These are phyloP conservation scores for Halisarca cf. caerulea DNA, from an alignment of 37 sponge, comb jelly and placozoan species.

Conservation along the genomic window DNA sequence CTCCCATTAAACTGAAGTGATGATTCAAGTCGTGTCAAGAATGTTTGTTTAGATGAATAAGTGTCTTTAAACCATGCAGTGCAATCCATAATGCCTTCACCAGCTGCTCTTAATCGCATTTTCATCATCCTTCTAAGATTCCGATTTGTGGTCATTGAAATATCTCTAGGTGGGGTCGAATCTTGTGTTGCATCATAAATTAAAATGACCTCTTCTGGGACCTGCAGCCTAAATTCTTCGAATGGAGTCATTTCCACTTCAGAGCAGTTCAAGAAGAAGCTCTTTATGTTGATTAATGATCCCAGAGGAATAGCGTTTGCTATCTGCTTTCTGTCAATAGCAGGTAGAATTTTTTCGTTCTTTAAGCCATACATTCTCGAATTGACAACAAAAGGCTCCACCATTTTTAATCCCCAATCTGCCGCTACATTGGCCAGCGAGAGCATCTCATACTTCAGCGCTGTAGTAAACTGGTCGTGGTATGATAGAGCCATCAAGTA, in stretches of 20 bases:
- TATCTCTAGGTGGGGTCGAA: background rate
- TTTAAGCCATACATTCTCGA: constrained; percentile 40
- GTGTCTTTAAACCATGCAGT: background rate
- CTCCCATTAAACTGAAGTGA: background rate
- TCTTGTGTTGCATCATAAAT: background rate
- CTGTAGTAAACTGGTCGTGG: constrained; percentile 47
- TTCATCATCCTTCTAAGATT: background rate
- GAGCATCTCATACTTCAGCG: constrained; percentile 27
- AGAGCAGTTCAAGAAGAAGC: background rate
- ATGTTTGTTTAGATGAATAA: background rate
- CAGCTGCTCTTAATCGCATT: background rate
- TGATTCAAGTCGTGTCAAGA: no score
- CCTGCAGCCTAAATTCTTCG: background rate
- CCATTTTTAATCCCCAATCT: constrained; percentile 39
- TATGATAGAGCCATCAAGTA: constrained; percentile 52
- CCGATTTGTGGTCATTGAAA: background rate
- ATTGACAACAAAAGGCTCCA: constrained; percentile 36
- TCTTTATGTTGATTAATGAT: background rate
- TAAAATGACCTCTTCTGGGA: background rate
- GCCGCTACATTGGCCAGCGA: constrained; percentile 34
- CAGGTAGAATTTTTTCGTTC: constrained; percentile 7
- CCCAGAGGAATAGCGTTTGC: background rate
- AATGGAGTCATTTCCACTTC: background rate
- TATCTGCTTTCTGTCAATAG: background rate
- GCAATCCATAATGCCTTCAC: background rate